phyloP scores from a whole-genome alignment of 1,140 invertebrate species.

The Olivierus martensii region DNA sequence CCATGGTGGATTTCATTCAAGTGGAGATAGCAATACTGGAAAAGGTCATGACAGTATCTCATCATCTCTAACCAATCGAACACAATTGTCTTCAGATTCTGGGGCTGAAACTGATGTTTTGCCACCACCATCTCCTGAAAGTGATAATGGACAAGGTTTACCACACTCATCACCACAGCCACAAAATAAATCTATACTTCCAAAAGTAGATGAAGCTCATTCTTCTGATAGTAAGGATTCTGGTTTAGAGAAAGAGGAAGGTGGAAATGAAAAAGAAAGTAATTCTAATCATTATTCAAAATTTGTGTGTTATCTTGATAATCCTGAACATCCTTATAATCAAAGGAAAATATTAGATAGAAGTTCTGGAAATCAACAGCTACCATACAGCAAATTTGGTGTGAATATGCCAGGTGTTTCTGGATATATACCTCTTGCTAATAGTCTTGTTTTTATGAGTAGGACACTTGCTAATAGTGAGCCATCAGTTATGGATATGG shows the following conservation, averaged over 20 bases:
- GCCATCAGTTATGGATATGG: not conserved
- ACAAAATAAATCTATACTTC: not conserved
- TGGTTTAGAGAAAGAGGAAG: constrained; percentile 2
- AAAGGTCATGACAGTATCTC: constrained; percentile 6
- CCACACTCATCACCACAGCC: not conserved
- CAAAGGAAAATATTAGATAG: too few species aligned
- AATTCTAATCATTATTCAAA: too few species aligned
- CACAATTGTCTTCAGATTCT: constrained; percentile 8
- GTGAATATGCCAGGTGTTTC: too few species aligned
- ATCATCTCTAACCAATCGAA: constrained; percentile 9
- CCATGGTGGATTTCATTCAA: not conserved
- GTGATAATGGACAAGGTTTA: not conserved
- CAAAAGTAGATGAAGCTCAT: not conserved
- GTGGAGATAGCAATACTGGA: constrained; percentile 7
- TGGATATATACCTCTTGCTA: too few species aligned
- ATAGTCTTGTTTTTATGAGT: too few species aligned
- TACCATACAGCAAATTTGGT: too few species aligned
- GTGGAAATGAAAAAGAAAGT: not conserved
- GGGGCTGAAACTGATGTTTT: constrained; percentile 6
- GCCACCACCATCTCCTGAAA: constrained; percentile 2
- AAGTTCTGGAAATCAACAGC: too few species aligned
- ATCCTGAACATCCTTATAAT: too few species aligned
- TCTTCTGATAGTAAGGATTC: constrained; percentile 1
- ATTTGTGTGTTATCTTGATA: too few species aligned
- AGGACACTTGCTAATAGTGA: not conserved